Evolutionary conservation across 1,140 invertebrate species (phyloP).

Genomic region (Pseudomyrmex cubaensis): DNA sequence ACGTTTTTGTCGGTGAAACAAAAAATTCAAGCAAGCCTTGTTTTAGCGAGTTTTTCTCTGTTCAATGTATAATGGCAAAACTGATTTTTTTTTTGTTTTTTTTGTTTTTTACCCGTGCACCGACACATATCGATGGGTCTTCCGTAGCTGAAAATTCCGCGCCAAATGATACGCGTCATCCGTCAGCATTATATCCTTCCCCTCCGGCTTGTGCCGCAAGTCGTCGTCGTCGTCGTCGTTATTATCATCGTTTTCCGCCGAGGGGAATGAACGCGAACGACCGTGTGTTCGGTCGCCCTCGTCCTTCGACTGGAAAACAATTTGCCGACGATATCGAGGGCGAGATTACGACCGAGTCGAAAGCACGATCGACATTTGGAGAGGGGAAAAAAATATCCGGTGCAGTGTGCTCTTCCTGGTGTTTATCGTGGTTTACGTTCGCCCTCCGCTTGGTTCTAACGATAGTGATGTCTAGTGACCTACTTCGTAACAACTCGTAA

Average conservation of each 20-base stretch:
- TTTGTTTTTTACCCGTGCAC: too few relatives aligned
- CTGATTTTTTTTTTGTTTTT: too few relatives aligned
- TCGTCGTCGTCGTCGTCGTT: not conserved
- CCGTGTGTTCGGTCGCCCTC: conserved; percentile 6
- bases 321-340: conserved; percentile 58
- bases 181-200: not conserved
- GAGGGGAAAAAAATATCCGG: conserved; percentile 2
- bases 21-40: too few relatives aligned
- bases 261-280: too few relatives aligned
- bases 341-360: conserved; percentile 57
- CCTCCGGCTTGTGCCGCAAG: not conserved
- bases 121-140: too few relatives aligned
- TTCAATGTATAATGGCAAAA: too few relatives aligned
- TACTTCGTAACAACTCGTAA: conserved; percentile 40
- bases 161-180: not conserved
- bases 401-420: not conserved
- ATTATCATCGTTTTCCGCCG: not conserved
- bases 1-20: too few relatives aligned
- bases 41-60: too few relatives aligned
- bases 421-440: conserved; percentile 63
- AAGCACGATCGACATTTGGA: conserved; percentile 37
- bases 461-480: conserved; percentile 29
- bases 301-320: conserved; percentile 58
- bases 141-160: too few relatives aligned
- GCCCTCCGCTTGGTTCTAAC: conserved; percentile 14